phyloP scores from a whole-genome alignment of 2,113 vertebrate genomes.

The Ptychochromis oligacanthus region DNA sequence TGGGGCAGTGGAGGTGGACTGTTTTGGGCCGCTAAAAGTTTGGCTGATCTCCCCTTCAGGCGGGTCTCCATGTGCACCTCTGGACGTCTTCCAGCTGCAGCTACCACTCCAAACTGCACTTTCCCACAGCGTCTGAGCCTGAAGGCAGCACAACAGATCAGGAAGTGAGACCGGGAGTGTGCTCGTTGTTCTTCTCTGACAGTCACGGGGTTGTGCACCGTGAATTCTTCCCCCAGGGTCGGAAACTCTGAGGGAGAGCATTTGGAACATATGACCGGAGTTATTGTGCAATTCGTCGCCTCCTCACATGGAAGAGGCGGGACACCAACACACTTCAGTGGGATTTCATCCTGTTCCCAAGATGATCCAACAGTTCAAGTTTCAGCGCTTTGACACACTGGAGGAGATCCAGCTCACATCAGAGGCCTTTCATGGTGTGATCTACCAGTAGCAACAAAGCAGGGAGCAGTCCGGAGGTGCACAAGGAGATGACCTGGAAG shows the following conservation, averaged over 20 bases:
- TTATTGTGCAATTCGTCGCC: neutral
- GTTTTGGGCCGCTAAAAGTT: neutral
- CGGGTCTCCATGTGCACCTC: neutral
- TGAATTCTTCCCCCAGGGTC: fast-evolving
- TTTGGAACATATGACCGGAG: no score
- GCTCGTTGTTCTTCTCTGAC: no score
- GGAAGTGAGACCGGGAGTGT: neutral
- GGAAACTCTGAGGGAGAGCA: no score
- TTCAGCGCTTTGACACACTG: fast-evolving
- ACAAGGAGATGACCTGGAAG: neutral
- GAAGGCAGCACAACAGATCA: neutral
- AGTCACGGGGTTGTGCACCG: neutral
- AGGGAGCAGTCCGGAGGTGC: neutral
- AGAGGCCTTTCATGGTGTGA: neutral
- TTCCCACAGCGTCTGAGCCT: neutral
- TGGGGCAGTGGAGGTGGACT: no score
- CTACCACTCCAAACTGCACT: no score
- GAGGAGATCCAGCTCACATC: neutral
- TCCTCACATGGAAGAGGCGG: fast-evolving
- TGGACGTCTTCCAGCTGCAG: neutral
- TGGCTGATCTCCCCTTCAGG: neutral
- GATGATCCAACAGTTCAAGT: no score
- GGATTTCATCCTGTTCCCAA: no score
- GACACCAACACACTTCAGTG: neutral
- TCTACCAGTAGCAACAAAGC: neutral